A percentile compares a stretch with the other conserved stretches of the same genome.
These are phyloP conservation scores for Esox masquinongy DNA, from an alignment of 2,797 vertebrate species.

Conservation along the genomic window DNA sequence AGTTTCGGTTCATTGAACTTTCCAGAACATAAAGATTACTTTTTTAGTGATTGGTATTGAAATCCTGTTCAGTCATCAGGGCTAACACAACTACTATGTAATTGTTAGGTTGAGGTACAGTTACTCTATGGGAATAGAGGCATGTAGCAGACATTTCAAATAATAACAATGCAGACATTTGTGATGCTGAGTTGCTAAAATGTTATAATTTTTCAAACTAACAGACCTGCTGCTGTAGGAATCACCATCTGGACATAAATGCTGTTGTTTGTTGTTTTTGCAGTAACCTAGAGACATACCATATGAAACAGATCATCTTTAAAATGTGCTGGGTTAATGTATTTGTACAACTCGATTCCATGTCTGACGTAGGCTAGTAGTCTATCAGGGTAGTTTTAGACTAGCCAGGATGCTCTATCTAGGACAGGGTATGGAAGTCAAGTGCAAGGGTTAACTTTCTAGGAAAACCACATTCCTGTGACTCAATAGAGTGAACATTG, in stretches of 20 bases:
- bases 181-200: constrained; percentile 21
- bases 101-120: constrained; percentile 7
- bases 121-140: constrained; percentile 1
- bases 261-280: constrained; percentile 28
- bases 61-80: background rate
- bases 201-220: constrained; percentile 14
- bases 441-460: background rate
- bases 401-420: background rate
- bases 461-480: background rate
- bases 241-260: constrained; percentile 11
- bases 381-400: background rate
- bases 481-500: background rate
- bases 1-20: no score
- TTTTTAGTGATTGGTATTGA: constrained; percentile 8
- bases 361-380: background rate
- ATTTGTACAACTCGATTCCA: background rate
- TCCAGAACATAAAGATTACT: no score
- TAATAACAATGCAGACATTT: constrained; percentile 8
- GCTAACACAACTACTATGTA: constrained; percentile 37
- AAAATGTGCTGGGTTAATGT: background rate
- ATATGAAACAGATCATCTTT: background rate
- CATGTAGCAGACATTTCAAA: background rate
- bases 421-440: background rate
- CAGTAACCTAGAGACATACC: constrained; percentile 4
- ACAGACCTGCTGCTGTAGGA: constrained; percentile 16